Conservation (phyloP, 2,888 invertebrate species). For the Mamestra brassicae region DNA sequence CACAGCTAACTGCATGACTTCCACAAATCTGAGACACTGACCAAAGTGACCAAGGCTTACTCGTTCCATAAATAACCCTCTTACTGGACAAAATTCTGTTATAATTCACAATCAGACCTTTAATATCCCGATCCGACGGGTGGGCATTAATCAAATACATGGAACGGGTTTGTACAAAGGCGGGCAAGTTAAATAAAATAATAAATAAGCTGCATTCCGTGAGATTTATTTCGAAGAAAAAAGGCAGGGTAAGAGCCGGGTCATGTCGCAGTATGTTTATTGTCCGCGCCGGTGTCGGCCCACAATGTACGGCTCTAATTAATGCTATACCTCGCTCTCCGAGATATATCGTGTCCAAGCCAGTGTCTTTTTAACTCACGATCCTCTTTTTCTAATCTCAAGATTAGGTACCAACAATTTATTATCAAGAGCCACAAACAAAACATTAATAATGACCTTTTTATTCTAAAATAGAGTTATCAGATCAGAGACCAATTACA, state of each 20-base stretch:
- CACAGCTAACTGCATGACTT: constrained; percentile 48
- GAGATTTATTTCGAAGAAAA: constrained; percentile 90
- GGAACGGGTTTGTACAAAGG: constrained; percentile 88
- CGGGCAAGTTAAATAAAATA: constrained; percentile 89
- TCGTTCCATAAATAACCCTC: constrained; percentile 85
- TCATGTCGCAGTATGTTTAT: constrained; percentile 87
- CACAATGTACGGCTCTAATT: constrained; percentile 87
- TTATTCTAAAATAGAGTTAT: constrained; percentile 67
- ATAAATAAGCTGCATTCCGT: constrained; percentile 89
- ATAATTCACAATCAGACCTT: constrained; percentile 87
- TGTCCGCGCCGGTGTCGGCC: constrained; percentile 80
- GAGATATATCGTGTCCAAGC: constrained; percentile 79
- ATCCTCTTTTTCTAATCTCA: constrained; percentile 74
- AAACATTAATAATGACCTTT: constrained; percentile 64
- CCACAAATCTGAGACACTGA: constrained; percentile 72
- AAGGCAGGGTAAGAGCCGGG: constrained; percentile 85
- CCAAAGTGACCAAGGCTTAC: constrained; percentile 74
- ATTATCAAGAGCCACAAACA: constrained; percentile 57
- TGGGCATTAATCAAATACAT: constrained; percentile 87
- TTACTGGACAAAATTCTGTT: constrained; percentile 85
- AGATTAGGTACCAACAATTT: constrained; percentile 61
- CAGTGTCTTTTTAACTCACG: constrained; percentile 75
- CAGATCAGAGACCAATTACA: constrained; percentile 72
- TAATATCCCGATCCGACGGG: constrained; percentile 82
- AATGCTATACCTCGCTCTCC: constrained; percentile 81